These are phyloP conservation scores for Parasteatoda lunata DNA, from an alignment of 2,888 invertebrate species.

Conservation along the genomic window DNA sequence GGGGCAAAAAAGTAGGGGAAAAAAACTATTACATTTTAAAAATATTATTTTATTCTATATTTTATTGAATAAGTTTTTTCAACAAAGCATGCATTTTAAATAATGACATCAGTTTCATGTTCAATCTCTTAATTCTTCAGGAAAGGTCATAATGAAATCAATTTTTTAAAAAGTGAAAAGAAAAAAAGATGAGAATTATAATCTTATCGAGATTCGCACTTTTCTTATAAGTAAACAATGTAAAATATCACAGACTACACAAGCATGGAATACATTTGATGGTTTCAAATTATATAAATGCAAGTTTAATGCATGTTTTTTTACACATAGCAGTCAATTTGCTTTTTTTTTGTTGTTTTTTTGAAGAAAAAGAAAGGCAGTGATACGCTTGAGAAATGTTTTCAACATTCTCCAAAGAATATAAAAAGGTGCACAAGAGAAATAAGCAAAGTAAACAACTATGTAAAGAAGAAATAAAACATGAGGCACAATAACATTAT, in stretches of 20 bases:
- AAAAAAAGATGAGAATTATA: background rate
- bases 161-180: too few species aligned
- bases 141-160: too few species aligned
- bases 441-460: background rate
- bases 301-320: background rate
- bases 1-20: too few species aligned
- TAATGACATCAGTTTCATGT: too few species aligned
- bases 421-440: background rate
- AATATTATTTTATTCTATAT: too few species aligned
- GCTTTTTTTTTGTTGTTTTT: background rate
- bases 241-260: slow-evolving; percentile 3
- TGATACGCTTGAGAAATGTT: background rate
- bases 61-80: too few species aligned
- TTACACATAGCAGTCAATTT: background rate
- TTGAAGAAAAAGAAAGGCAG: background rate
- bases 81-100: too few species aligned
- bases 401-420: background rate
- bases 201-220: background rate
- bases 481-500: too few species aligned
- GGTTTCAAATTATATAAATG: background rate
- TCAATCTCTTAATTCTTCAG: too few species aligned
- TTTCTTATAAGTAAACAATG: background rate
- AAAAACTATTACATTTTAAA: too few species aligned
- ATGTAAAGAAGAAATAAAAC: background rate
- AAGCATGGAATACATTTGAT: background rate